Evolutionary conservation across 2,797 vertebrate genomes (phyloP), one percentile per base, ranked within the genome.

Genomic region (Acanthurus tractus): DNA sequence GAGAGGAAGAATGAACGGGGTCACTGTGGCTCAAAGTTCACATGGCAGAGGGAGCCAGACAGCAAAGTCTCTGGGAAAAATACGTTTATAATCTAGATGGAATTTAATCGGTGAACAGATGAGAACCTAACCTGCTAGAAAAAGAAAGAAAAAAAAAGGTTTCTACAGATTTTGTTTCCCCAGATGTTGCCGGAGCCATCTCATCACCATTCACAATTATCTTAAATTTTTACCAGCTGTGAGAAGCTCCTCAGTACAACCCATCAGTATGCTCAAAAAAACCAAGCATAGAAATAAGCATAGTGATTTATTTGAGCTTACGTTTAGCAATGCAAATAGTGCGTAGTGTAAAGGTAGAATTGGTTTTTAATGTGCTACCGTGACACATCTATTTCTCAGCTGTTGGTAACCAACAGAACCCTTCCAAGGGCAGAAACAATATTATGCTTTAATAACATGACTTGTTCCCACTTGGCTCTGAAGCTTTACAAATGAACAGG

Each of bases 391-490:
- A 4, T 55, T 61, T 23, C 14, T 45, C n/a, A 44, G 38, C 56
- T 63, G 8, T n/a, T 23, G 22, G 70, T 63, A 68, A 12, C 40
- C n/a, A 62, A 23, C 52, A 22, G 42, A 62, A 63, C 40, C 6
- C 53, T 34, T 40, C 34, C 25, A 18, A 78, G 61, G 70, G 57
- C 59, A 74, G 29, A 70, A 85, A 83, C 63, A 67, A 55, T 59
- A 85, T 84, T 83, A 69, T 46, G 68, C 61, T 76, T 84, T 79
- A 68, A 82, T 81, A 86, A 76, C 59, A 61, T 8, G 29, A 52
- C 70, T 84, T 52, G 71, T 61, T 82, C 81, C 73, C 61, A 74
- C 81, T 86, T 76, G 71, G 84, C 64, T 87, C 74, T 34, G 38
- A 75, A 68, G 53, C 34, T 59, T 77, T 74, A 81, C 66, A 83